phyloP scores from a whole-genome alignment of 2,888 invertebrate species.

The Phortica okadai region DNA sequence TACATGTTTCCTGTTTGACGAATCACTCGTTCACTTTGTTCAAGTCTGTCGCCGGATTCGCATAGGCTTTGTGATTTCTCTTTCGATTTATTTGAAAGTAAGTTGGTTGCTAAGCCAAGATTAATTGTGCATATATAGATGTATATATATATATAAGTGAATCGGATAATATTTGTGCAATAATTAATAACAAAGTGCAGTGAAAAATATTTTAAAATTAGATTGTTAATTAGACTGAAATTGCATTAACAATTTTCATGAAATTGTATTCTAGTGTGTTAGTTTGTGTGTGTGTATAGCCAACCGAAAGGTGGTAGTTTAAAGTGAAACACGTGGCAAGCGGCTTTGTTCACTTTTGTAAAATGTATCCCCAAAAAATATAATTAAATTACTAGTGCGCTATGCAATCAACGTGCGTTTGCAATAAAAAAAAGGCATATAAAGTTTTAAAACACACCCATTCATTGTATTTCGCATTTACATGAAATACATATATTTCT shows the following conservation, averaged over 20 bases:
- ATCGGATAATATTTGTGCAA: constrained; percentile 48
- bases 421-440: no score
- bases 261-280: constrained; percentile 37
- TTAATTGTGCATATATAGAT: constrained; percentile 11
- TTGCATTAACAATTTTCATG: constrained; percentile 36
- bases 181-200: constrained; percentile 44
- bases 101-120: constrained; percentile 61
- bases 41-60: constrained; percentile 83
- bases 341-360: background rate
- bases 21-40: constrained; percentile 83
- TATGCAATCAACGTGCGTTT: background rate
- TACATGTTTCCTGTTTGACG: constrained; percentile 73
- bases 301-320: constrained; percentile 61
- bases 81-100: constrained; percentile 73
- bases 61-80: constrained; percentile 76
- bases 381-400: background rate
- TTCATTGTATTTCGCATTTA: background rate
- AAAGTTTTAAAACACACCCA: background rate
- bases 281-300: constrained; percentile 38
- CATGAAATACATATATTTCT: background rate
- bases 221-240: constrained; percentile 55
- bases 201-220: constrained; percentile 50
- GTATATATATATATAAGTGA: constrained; percentile 28
- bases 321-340: constrained; percentile 62
- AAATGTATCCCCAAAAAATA: background rate